Conservation (phyloP, 2,797 vertebrate genomes). For the Erithacus rubecula region DNA sequence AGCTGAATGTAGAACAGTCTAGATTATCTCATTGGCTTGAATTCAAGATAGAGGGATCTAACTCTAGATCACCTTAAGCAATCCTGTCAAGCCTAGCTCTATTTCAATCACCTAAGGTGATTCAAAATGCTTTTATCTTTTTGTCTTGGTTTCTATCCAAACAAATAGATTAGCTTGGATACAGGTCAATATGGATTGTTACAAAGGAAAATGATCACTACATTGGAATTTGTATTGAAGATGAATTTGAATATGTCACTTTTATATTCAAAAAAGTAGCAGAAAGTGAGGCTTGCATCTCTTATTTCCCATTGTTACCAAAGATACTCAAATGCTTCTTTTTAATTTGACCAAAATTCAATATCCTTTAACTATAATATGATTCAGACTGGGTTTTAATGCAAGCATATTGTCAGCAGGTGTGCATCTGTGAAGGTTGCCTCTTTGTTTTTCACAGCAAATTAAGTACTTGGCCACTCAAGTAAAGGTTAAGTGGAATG, state of each 20-base stretch:
- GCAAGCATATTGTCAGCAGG: background rate
- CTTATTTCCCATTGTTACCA: accelerated
- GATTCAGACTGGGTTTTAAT: background rate
- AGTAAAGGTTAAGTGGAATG: background rate
- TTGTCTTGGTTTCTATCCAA: background rate
- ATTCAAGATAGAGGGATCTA: background rate
- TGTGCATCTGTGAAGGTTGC: background rate
- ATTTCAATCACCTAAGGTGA: background rate
- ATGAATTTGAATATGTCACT: background rate
- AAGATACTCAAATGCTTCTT: background rate
- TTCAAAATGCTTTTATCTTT: background rate
- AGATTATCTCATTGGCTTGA: conserved; percentile 6
- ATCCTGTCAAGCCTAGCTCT: background rate
- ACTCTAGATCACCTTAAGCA: background rate
- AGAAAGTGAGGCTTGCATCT: background rate
- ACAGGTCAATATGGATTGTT: background rate
- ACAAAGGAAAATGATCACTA: background rate
- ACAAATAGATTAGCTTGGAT: background rate
- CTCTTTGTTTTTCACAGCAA: background rate
- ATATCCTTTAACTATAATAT: background rate
- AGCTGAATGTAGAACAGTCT: background rate
- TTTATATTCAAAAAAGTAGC: background rate
- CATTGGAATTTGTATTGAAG: background rate
- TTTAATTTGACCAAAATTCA: background rate
- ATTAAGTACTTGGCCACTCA: background rate